Base-by-base conservation (phyloP, 2,113 vertebrate species). In the Fukomys damarensis region DNA sequence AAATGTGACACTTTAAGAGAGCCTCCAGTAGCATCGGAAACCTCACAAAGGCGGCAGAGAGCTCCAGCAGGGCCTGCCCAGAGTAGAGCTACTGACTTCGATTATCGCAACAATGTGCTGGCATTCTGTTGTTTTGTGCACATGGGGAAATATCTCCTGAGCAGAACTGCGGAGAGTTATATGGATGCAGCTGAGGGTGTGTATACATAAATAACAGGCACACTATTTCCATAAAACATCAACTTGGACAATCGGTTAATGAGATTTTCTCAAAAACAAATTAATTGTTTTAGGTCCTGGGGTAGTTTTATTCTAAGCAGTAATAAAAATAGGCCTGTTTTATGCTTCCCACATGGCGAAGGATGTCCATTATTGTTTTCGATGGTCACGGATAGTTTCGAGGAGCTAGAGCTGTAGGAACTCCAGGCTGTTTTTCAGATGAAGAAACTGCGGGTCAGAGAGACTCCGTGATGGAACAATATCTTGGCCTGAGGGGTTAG, bases 261-360 rank as follows among this genome's bases (percentile, higher is more conserved):
- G 91, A 98, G 85, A 43, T 79, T 91, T 94, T 46, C 86, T 63
- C 22, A 5, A 43, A 96, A 94, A 38, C 77, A 77, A 94, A 96
- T 87, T 43, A 87, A 77, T 92, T 72, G 54, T 65, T 88, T 84
- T 19, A 0, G 79, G 86, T 91, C 86, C 93, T 94, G 72, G 65
- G 56, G 56, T 89, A 86, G 86, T 59, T 95, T 91, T 90, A 93
- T 88, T 70, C n/a, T 63, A 74, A 93, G 54, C 3, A 74, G 61
- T 89, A 49, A 95, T 93, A 90, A 92, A 81, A 89, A 66, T 24
- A 38, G 35, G 46, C 76, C 43, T 91, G 85, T 63, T 41, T 66
- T 76, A 32, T 28, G 24, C 5, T 9, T 28, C 22, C 41, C 56
- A 1, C 3, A 0, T 43, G 38, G 32, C 63, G 63, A 16, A 65